Conservation (phyloP, 2,113 vertebrate genomes). For the Pteruthius melanotis region DNA sequence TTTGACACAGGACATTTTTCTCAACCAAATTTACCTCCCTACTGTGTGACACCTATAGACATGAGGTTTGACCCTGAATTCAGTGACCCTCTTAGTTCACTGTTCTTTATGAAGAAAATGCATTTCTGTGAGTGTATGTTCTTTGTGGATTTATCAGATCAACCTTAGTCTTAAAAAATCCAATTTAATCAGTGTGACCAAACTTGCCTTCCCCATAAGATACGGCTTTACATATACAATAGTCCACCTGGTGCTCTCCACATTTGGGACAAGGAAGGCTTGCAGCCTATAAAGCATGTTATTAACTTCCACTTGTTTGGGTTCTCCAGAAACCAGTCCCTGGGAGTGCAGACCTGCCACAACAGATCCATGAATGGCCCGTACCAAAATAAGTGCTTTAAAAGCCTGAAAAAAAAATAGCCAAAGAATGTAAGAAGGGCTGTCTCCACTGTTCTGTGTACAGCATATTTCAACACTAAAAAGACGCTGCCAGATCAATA, state of each 20-base stretch:
- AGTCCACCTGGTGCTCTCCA: not conserved
- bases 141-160: not conserved
- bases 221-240: not conserved
- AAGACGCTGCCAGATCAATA: not conserved
- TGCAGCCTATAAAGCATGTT: not conserved
- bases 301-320: not conserved
- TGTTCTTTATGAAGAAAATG: not conserved
- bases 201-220: not conserved
- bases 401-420: not conserved
- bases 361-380: not conserved
- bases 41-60: not conserved
- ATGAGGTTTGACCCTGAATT: not conserved
- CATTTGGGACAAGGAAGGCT: not conserved
- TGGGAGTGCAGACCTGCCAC: not conserved
- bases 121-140: not conserved
- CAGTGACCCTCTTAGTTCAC: not conserved
- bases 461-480: not conserved
- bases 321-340: not conserved
- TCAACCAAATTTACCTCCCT: not conserved
- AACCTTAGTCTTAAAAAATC: not conserved
- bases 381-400: not conserved
- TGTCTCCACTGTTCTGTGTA: not conserved
- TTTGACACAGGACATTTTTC: not conserved
- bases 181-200: not conserved
- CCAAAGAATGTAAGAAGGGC: not conserved